Evolutionary conservation across 1,140 invertebrate species (phyloP), one percentile per base, ranked within the genome.

Genomic region (Maniola jurtina): DNA sequence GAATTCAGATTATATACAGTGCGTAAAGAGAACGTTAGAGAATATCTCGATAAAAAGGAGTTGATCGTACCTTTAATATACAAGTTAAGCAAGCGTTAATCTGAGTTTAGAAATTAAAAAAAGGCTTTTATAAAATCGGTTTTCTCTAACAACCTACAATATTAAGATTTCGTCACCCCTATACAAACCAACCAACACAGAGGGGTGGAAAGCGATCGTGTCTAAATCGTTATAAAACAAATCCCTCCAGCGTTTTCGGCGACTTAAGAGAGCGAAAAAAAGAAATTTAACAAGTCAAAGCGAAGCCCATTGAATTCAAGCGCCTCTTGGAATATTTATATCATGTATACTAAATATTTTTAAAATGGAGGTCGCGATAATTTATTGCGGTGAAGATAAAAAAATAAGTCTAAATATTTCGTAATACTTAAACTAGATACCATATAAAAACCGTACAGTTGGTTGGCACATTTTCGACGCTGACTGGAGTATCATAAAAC

Each of bases 221-320:
- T 45, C 56, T 67, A 63, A 72, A 62, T 71, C 68, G 58, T 68
- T 69, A 66, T 65, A 60, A 67, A 75, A 70, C 67, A 75, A 71
- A 75, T 72, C 64, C 64, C 66, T 70, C 59, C 59, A 68, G 67
- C 55, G 54, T 64, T 45, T 70, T 61, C 40, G 42, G 35, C 67
- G 50, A 66, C 67, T 74, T 65, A 64, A 69, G 60, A 70, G 72
- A 75, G 72, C 70, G 66, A 75, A 55, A 34, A 25, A 61, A 70
- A 69, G 66, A 69, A 69, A 77, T 75, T 72, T 64, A 66, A 69
- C 61, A 70, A 72, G 72, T 70, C 45, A 14, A 42, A 54, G 33
- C 14, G 52, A 54, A 15, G 35, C 16, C 56, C 35, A 61, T 61
- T 45, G 33, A 14, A 13, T 57, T 57, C 38, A 57, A 57, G 55